Conservation (phyloP, 53 echinoderm and acorn worm species). For the Patiria pectinifera region DNA sequence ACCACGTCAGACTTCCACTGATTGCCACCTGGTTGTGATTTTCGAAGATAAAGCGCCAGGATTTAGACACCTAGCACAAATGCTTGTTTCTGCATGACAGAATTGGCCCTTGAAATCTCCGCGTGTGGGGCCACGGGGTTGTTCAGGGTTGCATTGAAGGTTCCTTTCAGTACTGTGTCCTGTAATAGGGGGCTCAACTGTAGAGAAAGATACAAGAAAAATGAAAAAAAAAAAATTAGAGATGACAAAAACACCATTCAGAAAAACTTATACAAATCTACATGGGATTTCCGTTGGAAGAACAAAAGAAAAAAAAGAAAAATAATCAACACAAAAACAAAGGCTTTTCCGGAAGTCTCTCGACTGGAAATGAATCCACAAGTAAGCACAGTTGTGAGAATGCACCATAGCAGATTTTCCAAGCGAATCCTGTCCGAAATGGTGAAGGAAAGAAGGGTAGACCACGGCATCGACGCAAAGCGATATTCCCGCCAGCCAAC, state of each 20-base stretch:
- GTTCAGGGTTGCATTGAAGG: conserved; percentile 96
- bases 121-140: conserved; percentile 88
- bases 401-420: too few species aligned
- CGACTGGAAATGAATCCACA: too few species aligned
- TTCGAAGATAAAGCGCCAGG: neutral
- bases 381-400: too few species aligned
- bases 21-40: neutral
- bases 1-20: neutral
- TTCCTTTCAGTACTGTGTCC: conserved; percentile 96
- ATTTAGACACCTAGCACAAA: conserved; percentile 84
- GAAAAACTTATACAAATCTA: too few species aligned
- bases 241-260: neutral
- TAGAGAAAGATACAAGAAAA: conserved; percentile 5
- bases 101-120: conserved; percentile 66
- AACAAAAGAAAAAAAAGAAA: too few species aligned
- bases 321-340: too few species aligned
- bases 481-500: too few species aligned
- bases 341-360: too few species aligned
- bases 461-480: too few species aligned
- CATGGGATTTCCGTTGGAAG: too few species aligned
- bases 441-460: too few species aligned
- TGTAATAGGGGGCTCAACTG: conserved; percentile 95
- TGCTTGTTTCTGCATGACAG: conserved; percentile 71
- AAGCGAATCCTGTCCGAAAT: too few species aligned
- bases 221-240: neutral